These are phyloP conservation scores for Onychomys leucogaster DNA, from an alignment of 2,797 vertebrate genomes.

Conservation along the genomic window DNA sequence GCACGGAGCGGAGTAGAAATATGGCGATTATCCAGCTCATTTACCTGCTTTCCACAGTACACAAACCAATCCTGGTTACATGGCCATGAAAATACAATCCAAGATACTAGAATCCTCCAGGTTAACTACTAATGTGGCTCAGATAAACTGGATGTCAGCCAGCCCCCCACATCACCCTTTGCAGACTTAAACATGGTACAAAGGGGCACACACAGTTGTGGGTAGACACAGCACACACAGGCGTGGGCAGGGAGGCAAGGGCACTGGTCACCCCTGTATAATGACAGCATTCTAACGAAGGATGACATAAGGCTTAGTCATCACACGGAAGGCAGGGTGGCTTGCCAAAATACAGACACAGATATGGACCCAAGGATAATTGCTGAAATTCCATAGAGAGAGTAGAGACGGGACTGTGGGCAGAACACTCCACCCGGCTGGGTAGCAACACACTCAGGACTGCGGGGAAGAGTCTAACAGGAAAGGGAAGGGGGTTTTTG, in stretches of 20 bases:
- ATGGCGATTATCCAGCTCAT: constrained; percentile 69
- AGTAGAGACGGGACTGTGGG: constrained; percentile 66
- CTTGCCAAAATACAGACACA: constrained; percentile 60
- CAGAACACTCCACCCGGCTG: not conserved
- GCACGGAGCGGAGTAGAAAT: constrained; percentile 66
- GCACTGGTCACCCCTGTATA: not conserved
- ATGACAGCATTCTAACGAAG: constrained; percentile 3
- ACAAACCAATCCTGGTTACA: constrained; percentile 40
- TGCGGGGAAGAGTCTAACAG: constrained; percentile 17
- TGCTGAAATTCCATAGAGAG: constrained; percentile 26
- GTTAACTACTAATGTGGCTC: constrained; percentile 10
- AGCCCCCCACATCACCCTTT: not conserved
- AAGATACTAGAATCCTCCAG: constrained; percentile 14
- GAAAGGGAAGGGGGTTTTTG: constrained; percentile 37
- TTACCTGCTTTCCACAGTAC: constrained; percentile 67
- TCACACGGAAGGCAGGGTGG: constrained; percentile 3
- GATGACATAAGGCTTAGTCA: constrained; percentile 43
- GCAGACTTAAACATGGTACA: not conserved
- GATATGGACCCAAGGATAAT: constrained; percentile 57
- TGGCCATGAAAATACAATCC: not conserved
- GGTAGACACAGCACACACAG: not conserved
- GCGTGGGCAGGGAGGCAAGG: not conserved
- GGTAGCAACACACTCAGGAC: not conserved
- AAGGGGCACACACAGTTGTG: not conserved
- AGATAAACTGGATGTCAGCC: constrained; percentile 40